Base-by-base conservation (phyloP, 2,888 invertebrate species). In the Leucoptera coffeella region DNA sequence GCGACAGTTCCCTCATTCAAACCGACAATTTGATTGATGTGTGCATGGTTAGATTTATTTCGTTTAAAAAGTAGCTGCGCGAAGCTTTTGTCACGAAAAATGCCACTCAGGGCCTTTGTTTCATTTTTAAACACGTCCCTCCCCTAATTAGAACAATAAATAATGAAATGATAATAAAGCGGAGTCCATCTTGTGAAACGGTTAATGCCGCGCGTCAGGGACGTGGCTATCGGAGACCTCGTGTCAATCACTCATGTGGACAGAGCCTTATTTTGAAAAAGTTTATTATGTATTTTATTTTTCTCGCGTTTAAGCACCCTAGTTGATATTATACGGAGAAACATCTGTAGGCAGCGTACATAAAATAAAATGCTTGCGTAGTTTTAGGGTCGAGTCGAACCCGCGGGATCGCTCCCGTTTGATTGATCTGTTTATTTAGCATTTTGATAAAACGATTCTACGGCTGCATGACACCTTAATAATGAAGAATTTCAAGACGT, bases 381-480 rank as follows among this genome's bases (percentile, higher is more conserved):
- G n/a, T n/a, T n/a, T n/a, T n/a, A n/a, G n/a, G n/a, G n/a, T n/a
- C n/a, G n/a, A n/a, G n/a, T n/a, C n/a, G n/a, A n/a, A 62, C 62
- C 64, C 60, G 64, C 58, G 65, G 69, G 67, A 65, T 64, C 62
- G 55, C 58, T 64, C 61, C 57, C 62, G 61, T 61, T 67, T 69
- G 69, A 69, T 69, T 69, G 69, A 69, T 69, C 67, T 67, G 69
- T 69, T 69, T 69, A 67, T 69, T 69, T 69, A 62, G 67, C 65
- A 69, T 67, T 69, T 69, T 67, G 67, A 67, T 67, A 59, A 56
- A 60, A 58, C 64, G 64, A 67, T 69, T 67, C 67, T 69, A 69
- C 67, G 69, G 65, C 65, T 65, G 67, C 59, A 64, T 67, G 69
- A 67, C 69, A 65, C 65, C 67, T 65, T 65, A 64, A 67, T 69